Evolutionary conservation across 2,113 vertebrate species (phyloP).

Genomic region (Oophaga pumilio): DNA sequence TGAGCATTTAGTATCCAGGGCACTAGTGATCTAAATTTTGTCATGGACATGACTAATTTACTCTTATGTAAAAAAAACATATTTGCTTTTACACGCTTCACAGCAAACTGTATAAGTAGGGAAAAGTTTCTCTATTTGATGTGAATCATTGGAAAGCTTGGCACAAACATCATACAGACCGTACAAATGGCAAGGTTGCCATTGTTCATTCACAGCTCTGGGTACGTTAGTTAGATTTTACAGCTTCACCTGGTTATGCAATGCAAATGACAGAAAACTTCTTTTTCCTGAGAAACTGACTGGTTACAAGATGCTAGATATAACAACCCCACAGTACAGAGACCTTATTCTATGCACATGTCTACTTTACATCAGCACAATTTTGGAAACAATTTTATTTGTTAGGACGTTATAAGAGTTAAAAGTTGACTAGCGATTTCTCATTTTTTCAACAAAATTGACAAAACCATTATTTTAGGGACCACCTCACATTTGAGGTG

Average conservation of each 20-base stretch:
- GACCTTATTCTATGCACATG: too few species aligned
- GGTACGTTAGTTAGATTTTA: constrained; percentile 10
- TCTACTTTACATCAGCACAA: too few species aligned
- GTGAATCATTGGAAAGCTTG: background rate
- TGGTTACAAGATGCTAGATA: background rate
- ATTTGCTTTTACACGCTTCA: background rate
- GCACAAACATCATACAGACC: background rate
- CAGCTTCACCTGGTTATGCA: constrained; percentile 1
- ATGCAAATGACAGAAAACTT: constrained; percentile 1
- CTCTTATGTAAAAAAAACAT: background rate
- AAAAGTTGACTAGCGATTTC: too few species aligned
- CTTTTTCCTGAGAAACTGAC: background rate
- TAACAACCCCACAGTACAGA: background rate
- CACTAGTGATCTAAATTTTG: background rate
- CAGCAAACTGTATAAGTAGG: background rate
- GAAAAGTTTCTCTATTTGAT: background rate
- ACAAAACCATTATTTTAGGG: too few species aligned
- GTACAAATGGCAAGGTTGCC: constrained; percentile 5
- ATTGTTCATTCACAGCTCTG: background rate
- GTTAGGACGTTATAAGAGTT: too few species aligned
- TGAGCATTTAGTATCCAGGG: too few species aligned
- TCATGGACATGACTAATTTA: background rate
- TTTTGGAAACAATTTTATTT: too few species aligned
- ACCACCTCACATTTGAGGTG: too few species aligned
- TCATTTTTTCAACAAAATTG: too few species aligned